These are phyloP conservation scores for Barnardius zonarius DNA, from an alignment of 2,113 vertebrate species.

Conservation along the genomic window DNA sequence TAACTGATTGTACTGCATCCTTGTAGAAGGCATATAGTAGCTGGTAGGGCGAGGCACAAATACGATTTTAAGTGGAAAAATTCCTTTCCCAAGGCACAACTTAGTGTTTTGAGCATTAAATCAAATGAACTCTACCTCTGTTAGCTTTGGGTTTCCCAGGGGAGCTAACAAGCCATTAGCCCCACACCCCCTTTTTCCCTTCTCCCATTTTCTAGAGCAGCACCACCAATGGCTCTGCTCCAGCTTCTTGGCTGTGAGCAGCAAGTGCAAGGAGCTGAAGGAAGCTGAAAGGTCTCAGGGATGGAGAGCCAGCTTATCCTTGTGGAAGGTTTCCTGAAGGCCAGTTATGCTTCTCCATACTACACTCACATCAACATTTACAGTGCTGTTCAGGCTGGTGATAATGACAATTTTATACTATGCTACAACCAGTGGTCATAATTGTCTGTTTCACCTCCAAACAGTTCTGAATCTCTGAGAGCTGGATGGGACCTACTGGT, in stretches of 20 bases:
- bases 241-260: accelerated
- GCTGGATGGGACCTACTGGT: not conserved
- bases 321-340: accelerated
- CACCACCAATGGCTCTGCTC: not conserved
- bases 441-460: not conserved
- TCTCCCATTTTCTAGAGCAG: not conserved
- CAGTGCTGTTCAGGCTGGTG: not conserved
- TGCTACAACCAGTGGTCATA: accelerated
- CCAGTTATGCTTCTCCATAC: not conserved
- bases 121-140: not conserved
- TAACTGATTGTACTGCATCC: not conserved
- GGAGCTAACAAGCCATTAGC: not conserved
- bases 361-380: not conserved
- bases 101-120: not conserved
- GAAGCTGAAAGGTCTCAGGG: not conserved
- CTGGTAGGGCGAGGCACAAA: not conserved
- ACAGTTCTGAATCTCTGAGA: not conserved
- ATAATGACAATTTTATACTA: not conserved
- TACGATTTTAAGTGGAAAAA: not conserved
- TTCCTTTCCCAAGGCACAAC: not conserved
- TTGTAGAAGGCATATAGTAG: not conserved
- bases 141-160: not conserved
- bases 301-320: not conserved
- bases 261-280: not conserved
- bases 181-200: not conserved